Evolutionary conservation across 2,113 vertebrate genomes (phyloP).

Genomic region (Marmota flaviventris): DNA sequence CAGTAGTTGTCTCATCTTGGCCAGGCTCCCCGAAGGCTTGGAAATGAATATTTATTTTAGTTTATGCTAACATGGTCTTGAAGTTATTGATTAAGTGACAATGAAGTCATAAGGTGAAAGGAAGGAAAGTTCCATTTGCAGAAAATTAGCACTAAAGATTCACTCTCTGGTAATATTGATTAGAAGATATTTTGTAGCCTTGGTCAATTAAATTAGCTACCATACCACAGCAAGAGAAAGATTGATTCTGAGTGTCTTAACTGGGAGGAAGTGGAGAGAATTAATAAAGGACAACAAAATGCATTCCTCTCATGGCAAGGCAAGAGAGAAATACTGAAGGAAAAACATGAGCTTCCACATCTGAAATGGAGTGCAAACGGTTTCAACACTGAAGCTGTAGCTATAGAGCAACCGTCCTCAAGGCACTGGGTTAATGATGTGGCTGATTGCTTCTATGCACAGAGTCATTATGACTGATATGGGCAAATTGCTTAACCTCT

Average conservation of each 20-base stretch:
- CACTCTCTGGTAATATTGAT: neutral
- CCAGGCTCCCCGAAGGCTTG: neutral
- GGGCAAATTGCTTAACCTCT: conserved; percentile 60
- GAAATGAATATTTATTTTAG: neutral
- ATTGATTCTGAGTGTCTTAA: neutral
- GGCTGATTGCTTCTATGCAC: conserved; percentile 19
- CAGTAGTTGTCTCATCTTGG: neutral
- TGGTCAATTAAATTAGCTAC: neutral
- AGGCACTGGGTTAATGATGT: neutral
- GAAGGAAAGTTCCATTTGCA: neutral
- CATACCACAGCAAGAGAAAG: neutral
- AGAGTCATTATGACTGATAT: conserved; percentile 22
- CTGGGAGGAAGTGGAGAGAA: neutral
- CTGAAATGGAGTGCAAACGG: neutral
- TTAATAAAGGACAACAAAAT: neutral
- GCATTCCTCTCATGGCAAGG: neutral
- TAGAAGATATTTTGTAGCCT: neutral
- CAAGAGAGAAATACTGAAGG: neutral
- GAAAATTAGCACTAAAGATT: neutral
- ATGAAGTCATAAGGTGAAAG: neutral
- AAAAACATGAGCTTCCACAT: neutral
- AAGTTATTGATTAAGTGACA: neutral
- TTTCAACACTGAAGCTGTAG: neutral
- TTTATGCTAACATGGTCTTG: neutral
- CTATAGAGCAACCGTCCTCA: neutral